Conservation (phyloP, 2,888 invertebrate species). For the Parnassius apollo region DNA sequence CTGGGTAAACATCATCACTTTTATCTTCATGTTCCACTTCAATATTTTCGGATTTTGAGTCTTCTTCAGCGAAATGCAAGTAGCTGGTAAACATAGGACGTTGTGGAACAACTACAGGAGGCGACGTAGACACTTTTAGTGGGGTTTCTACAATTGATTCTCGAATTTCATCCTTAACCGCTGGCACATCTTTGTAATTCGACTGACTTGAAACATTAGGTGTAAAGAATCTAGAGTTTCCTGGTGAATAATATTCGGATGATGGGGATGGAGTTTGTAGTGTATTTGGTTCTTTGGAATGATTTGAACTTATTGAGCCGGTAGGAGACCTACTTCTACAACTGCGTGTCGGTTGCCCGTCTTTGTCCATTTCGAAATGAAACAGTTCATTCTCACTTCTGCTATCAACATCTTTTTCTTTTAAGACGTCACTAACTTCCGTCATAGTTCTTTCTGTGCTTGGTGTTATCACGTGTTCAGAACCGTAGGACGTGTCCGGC, state of each 20-base stretch:
- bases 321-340: slow-evolving; percentile 72
- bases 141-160: slow-evolving; percentile 36
- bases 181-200: slow-evolving; percentile 39
- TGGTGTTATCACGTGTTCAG: slow-evolving; percentile 70
- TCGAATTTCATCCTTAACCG: slow-evolving; percentile 44
- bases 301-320: slow-evolving; percentile 65
- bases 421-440: slow-evolving; percentile 62
- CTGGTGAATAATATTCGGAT: slow-evolving; percentile 64
- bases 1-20: slow-evolving; percentile 11
- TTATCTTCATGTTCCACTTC: slow-evolving; percentile 34
- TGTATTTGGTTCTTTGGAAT: slow-evolving; percentile 50
- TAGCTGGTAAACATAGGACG: slow-evolving; percentile 74
- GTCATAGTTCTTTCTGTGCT: slow-evolving; percentile 55
- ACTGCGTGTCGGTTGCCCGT: slow-evolving; percentile 60
- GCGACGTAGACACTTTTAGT: slow-evolving; percentile 74
- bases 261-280: slow-evolving; percentile 64
- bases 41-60: slow-evolving; percentile 43
- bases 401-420: slow-evolving; percentile 83
- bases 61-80: slow-evolving; percentile 69
- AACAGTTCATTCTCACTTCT: slow-evolving; percentile 86
- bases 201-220: slow-evolving; percentile 34
- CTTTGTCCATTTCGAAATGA: slow-evolving; percentile 72
- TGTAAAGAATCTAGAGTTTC: slow-evolving; percentile 47
- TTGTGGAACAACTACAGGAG: slow-evolving; percentile 86
- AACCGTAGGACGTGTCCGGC: slow-evolving; percentile 75